Percentiles rank a stretch among this genome's conserved stretches.
phyloP scores from a whole-genome alignment of 2,113 vertebrate species.

The Lynx canadensis region DNA sequence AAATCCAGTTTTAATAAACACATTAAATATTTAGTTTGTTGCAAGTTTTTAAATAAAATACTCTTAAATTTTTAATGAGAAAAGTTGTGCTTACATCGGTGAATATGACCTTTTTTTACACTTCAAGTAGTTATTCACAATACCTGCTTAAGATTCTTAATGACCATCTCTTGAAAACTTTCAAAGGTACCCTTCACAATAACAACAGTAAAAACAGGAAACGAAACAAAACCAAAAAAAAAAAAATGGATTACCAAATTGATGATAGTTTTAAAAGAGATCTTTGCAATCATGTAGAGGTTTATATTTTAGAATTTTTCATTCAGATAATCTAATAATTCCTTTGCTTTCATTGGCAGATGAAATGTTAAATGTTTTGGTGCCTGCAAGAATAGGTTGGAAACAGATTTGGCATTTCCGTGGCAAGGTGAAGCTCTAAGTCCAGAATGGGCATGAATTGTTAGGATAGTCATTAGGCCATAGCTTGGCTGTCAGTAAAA shows the following conservation, averaged over 20 bases:
- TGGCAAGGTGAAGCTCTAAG: background rate
- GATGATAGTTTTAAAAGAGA: background rate
- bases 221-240: background rate
- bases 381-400: background rate
- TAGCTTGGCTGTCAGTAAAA: background rate
- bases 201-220: background rate
- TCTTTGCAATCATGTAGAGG: background rate
- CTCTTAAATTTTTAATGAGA: slow-evolving; percentile 5
- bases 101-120: background rate
- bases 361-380: background rate
- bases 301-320: background rate
- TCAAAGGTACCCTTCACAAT: background rate
- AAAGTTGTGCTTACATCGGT: background rate
- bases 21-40: slow-evolving; percentile 1
- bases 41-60: background rate
- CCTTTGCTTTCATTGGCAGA: background rate
- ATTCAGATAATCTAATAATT: background rate
- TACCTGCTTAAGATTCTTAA: background rate
- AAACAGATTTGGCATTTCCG: background rate
- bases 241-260: background rate
- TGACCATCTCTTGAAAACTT: background rate
- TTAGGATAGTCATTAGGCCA: background rate
- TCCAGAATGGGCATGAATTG: background rate
- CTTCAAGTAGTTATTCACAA: background rate
- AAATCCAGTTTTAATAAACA: background rate